Evolutionary conservation across 2,113 vertebrate genomes (phyloP).

Genomic region (Ciconia boyciana): DNA sequence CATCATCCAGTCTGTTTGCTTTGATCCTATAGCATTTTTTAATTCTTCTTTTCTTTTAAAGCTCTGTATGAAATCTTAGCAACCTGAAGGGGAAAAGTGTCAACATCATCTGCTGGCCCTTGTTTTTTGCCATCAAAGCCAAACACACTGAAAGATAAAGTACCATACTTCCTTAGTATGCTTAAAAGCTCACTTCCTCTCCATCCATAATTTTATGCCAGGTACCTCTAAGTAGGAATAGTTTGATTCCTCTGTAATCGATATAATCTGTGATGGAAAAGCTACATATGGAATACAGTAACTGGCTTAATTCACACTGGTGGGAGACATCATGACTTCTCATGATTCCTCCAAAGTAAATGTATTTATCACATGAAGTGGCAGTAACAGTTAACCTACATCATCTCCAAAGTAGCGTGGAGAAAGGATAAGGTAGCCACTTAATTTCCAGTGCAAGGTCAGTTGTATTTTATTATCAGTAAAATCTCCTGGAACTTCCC

Average conservation of each 20-base stretch:
- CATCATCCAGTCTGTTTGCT: constrained; percentile 11
- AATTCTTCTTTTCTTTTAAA: neutral
- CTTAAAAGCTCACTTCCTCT: neutral
- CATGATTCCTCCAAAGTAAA: neutral
- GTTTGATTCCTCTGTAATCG: neutral
- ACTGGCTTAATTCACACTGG: neutral
- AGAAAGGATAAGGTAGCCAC: neutral
- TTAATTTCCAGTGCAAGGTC: neutral
- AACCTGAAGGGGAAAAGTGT: neutral
- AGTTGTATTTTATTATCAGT: neutral
- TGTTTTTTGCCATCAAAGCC: neutral
- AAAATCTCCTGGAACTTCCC: neutral
- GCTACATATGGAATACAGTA: neutral
- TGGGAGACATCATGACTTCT: neutral
- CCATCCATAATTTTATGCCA: neutral
- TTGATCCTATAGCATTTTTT: neutral
- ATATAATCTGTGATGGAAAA: neutral
- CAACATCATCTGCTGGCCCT: neutral
- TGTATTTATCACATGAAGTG: neutral
- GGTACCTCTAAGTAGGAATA: neutral
- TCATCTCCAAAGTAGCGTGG: neutral
- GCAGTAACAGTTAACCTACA: neutral
- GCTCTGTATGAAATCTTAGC: constrained; percentile 31
- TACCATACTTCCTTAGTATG: neutral
- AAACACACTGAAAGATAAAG: neutral